Conservation (phyloP, 2,888 invertebrate genomes). For the Orthosia incerta region DNA sequence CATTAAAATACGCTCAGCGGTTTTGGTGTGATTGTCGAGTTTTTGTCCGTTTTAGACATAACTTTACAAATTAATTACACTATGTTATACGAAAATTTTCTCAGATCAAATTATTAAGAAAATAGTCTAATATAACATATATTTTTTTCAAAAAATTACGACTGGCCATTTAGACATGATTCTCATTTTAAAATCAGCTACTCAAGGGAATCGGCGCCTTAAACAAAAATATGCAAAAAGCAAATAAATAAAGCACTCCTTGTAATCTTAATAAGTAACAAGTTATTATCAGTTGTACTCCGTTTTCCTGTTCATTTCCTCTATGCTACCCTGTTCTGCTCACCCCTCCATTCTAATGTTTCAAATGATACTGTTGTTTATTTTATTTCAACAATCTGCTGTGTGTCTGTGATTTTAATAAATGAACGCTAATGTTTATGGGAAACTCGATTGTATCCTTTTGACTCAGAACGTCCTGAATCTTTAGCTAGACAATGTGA, state of each 20-base stretch:
- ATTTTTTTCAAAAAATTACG: too few species aligned
- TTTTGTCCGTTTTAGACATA: too few species aligned
- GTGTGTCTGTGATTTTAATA: slow-evolving; percentile 6
- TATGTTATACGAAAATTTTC: too few species aligned
- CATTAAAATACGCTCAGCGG: too few species aligned
- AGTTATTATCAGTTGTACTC: slow-evolving; percentile 50
- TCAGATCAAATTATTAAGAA: too few species aligned
- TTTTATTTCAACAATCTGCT: slow-evolving; percentile 45
- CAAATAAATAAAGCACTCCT: slow-evolving; percentile 1
- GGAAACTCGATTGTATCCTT: neutral
- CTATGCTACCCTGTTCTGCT: slow-evolving; percentile 55
- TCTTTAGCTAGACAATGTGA: too few species aligned
- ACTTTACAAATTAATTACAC: too few species aligned
- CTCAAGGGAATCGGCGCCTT: too few species aligned
- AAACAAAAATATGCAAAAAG: slow-evolving; percentile 6
- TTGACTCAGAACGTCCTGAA: neutral
- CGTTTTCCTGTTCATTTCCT: slow-evolving; percentile 77
- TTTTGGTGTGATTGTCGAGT: too few species aligned
- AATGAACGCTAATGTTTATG: neutral
- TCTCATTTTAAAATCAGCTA: too few species aligned
- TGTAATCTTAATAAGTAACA: slow-evolving; percentile 29
- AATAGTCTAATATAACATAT: too few species aligned
- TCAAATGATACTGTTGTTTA: slow-evolving; percentile 37
- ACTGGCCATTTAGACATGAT: too few species aligned
- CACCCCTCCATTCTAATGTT: slow-evolving; percentile 45